Evolutionary conservation across 2,888 invertebrate genomes (phyloP).

Genomic region (Aphodius granarius): DNA sequence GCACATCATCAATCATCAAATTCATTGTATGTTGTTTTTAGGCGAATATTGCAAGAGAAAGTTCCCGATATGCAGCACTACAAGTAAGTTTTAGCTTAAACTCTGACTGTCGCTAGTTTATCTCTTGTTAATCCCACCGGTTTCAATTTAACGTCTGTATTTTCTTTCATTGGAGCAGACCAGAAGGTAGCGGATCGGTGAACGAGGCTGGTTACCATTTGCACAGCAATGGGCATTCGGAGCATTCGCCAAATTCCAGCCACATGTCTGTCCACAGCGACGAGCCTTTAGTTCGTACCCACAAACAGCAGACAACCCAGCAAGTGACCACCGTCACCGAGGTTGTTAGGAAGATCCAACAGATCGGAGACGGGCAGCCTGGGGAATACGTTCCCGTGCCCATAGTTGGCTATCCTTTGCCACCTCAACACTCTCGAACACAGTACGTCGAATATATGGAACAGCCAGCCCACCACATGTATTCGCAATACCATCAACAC

Average conservation of each 20-base stretch:
- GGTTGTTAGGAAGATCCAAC: constrained; percentile 66
- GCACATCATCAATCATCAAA: constrained; percentile 24
- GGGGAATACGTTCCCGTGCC: constrained; percentile 59
- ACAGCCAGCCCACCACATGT: constrained; percentile 54
- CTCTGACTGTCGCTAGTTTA: background rate
- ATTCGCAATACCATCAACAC: constrained; percentile 56
- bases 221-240: constrained; percentile 67
- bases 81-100: constrained; percentile 56
- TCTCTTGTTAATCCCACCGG: background rate
- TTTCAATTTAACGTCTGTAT: background rate
- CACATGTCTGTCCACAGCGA: constrained; percentile 58
- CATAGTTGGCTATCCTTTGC: constrained; percentile 52
- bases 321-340: constrained; percentile 73
- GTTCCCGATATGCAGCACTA: constrained; percentile 67
- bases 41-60: constrained; percentile 66
- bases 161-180: constrained; percentile 25
- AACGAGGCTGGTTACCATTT: constrained; percentile 48
- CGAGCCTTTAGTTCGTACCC: constrained; percentile 61
- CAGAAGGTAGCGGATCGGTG: constrained; percentile 39
- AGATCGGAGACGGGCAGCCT: constrained; percentile 59
- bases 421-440: constrained; percentile 43
- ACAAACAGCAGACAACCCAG: constrained; percentile 70
- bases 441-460: constrained; percentile 57
- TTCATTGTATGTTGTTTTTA: constrained; percentile 51
- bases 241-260: constrained; percentile 64